Conservation (phyloP, 2,888 invertebrate genomes). For the Papilio gigon region DNA sequence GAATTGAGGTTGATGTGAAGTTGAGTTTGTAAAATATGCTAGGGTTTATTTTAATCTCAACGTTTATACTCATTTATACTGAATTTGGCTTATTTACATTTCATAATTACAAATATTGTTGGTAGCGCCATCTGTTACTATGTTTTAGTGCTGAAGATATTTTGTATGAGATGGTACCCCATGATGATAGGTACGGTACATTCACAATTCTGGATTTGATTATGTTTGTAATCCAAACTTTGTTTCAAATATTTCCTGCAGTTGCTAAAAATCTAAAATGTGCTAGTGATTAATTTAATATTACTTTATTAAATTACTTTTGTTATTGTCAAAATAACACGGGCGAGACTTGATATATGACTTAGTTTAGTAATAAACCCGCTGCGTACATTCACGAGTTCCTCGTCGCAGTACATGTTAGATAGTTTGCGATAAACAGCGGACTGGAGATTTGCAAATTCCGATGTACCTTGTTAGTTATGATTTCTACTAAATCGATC, state of each 20-base stretch:
- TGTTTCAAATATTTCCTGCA: neutral
- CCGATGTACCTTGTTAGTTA: conserved; percentile 57
- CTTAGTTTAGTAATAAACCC: conserved; percentile 8
- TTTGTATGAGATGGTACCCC: too few species aligned
- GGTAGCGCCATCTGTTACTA: too few species aligned
- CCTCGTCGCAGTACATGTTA: conserved; percentile 21
- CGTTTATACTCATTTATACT: too few species aligned
- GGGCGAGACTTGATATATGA: neutral
- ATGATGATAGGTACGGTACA: too few species aligned
- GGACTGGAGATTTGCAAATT: conserved; percentile 45
- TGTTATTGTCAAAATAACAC: conserved; percentile 5
- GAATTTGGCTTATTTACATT: too few species aligned
- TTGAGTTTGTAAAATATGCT: too few species aligned
- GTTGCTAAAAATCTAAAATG: neutral
- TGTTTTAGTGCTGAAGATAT: too few species aligned
- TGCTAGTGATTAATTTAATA: neutral
- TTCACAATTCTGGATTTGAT: neutral
- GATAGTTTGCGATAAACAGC: conserved; percentile 29
- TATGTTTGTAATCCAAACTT: neutral
- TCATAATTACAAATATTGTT: too few species aligned
- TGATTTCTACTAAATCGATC: conserved; percentile 62
- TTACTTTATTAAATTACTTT: conserved; percentile 15
- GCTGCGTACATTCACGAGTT: conserved; percentile 16
- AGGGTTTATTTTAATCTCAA: too few species aligned
- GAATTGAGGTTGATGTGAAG: too few species aligned